A percentile compares a stretch with the other conserved stretches of the same genome.
Evolutionary conservation across 2,797 vertebrate species (phyloP).

Genomic region (Odontamblyopus lacepedii): DNA sequence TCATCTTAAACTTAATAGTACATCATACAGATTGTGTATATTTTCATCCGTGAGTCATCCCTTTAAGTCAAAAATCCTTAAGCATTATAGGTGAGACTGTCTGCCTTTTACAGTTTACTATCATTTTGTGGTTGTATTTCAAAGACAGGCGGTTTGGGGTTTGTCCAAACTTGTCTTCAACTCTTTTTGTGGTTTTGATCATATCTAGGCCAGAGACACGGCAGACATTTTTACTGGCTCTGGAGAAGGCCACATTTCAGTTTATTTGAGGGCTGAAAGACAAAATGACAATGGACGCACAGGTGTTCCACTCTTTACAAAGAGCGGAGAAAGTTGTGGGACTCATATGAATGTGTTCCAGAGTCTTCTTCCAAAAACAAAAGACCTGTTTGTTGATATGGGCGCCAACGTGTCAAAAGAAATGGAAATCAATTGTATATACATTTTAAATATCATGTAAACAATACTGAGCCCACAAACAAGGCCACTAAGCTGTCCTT

Average conservation of each 20-base stretch:
- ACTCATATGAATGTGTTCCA: conserved; percentile 74
- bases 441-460: no score
- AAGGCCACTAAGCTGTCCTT: conserved; percentile 48
- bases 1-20: conserved; percentile 66
- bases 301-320: conserved; percentile 58
- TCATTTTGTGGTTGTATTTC: conserved; percentile 3
- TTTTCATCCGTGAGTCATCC: conserved; percentile 68
- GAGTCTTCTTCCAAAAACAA: conserved; percentile 60
- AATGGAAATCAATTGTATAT: conserved; percentile 70
- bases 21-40: conserved; percentile 53
- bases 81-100: conserved; percentile 64
- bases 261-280: conserved; percentile 70
- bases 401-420: conserved; percentile 73
- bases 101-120: conserved; percentile 1
- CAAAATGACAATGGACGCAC: conserved; percentile 66
- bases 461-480: conserved; percentile 34
- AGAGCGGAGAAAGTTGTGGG: conserved; percentile 46
- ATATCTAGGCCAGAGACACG: conserved; percentile 70
- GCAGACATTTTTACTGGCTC: conserved; percentile 41
- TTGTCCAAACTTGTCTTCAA: neutral
- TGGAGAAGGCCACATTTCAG: conserved; percentile 64
- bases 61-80: conserved; percentile 67
- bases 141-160: neutral
- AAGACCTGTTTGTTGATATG: conserved; percentile 68
- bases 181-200: conserved; percentile 12